Evolutionary conservation across 2,113 vertebrate species (phyloP).

Genomic region (Hyperopisus bebe): DNA sequence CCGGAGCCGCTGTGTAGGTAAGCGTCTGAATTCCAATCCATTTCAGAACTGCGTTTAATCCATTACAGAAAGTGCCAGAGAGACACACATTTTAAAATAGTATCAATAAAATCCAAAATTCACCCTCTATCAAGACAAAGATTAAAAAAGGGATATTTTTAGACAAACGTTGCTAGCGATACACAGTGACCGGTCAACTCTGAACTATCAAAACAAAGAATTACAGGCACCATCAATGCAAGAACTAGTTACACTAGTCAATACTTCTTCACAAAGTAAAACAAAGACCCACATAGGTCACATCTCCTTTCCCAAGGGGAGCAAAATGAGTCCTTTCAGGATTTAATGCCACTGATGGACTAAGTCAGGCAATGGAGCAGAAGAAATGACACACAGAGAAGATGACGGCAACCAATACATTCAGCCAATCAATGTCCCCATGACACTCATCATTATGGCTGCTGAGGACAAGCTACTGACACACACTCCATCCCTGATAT

Average conservation of each 20-base stretch:
- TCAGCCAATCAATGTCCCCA: not conserved
- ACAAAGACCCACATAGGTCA: not conserved
- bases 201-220: not conserved
- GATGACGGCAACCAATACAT: not conserved
- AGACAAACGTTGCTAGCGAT: not conserved
- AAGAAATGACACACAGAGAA: not conserved
- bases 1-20: not conserved
- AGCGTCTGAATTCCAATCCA: too few species aligned
- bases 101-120: not conserved
- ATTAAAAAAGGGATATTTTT: conserved; percentile 8
- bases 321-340: not conserved
- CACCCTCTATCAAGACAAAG: not conserved
- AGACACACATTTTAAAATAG: not conserved
- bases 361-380: not conserved
- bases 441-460: not conserved
- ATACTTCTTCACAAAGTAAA: not conserved
- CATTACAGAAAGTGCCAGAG: not conserved
- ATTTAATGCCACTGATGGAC: not conserved
- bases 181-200: not conserved
- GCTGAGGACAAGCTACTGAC: not conserved
- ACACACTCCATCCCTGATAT: not conserved
- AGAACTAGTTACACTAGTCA: not conserved
- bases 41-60: conserved; percentile 11
- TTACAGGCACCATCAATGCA: not conserved
- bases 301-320: not conserved